phyloP scores from a whole-genome alignment of 2,888 invertebrate species.

The Julus scanicus region DNA sequence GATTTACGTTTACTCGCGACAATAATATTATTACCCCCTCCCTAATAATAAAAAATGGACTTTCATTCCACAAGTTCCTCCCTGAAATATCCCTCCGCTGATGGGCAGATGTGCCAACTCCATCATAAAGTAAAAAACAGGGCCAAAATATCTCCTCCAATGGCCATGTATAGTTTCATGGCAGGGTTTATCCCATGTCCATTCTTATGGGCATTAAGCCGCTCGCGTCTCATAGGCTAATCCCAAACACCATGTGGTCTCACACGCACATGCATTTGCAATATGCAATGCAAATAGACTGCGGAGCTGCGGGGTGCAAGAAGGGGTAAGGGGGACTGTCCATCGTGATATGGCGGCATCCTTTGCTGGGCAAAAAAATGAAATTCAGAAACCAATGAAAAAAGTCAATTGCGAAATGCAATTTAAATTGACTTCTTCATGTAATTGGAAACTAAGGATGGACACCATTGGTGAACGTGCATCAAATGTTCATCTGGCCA shows the following conservation, averaged over 20 bases:
- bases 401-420: background rate
- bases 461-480: background rate
- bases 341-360: slow-evolving; percentile 9
- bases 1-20: slow-evolving; percentile 50
- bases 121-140: background rate
- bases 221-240: slow-evolving; percentile 27
- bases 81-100: background rate
- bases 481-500: too few species aligned
- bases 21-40: background rate
- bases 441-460: background rate
- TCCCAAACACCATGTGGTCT: slow-evolving; percentile 27
- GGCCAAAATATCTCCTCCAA: background rate
- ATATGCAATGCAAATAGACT: slow-evolving; percentile 30
- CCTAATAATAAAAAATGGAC: background rate
- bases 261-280: background rate
- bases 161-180: background rate
- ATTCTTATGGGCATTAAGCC: slow-evolving; percentile 17
- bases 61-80: background rate
- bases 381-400: background rate
- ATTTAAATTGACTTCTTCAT: background rate
- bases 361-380: background rate
- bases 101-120: background rate
- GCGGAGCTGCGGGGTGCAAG: slow-evolving; percentile 20
- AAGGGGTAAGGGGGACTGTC: slow-evolving; percentile 7
- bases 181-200: background rate